phyloP scores from a whole-genome alignment of 2,113 vertebrate genomes.

The Sterrhoptilus dennistouni region DNA sequence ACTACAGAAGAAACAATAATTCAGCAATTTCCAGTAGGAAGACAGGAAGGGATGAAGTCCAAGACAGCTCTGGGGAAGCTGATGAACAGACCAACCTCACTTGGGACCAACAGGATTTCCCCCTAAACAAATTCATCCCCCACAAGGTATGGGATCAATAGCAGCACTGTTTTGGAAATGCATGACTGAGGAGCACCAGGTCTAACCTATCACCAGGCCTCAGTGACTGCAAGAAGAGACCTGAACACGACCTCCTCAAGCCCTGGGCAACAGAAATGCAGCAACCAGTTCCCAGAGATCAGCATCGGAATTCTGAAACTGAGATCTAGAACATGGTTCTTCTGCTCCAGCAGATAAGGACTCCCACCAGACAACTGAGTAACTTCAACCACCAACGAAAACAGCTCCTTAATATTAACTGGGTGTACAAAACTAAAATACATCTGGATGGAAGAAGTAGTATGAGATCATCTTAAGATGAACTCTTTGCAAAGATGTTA shows the following conservation, averaged over 20 bases:
- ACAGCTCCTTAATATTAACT: background rate
- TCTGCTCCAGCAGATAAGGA: background rate
- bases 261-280: background rate
- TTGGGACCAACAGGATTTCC: background rate
- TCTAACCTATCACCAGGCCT: background rate
- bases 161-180: background rate
- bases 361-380: background rate
- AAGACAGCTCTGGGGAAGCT: background rate
- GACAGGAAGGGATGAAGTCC: background rate
- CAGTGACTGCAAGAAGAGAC: background rate
- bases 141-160: background rate
- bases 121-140: background rate
- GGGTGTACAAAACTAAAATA: background rate
- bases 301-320: background rate
- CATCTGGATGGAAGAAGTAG: background rate
- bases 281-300: background rate
- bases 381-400: background rate
- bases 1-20: background rate
- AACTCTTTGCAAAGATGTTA: background rate
- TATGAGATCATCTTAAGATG: background rate
- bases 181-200: background rate
- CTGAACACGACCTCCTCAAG: background rate
- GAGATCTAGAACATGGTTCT: accelerated
- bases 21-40: background rate
- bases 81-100: background rate